Percentiles rank a stretch among this genome's conserved stretches.
These are phyloP conservation scores for Cerastis rubricosa DNA, from an alignment of 2,888 invertebrate genomes.

Conservation along the genomic window DNA sequence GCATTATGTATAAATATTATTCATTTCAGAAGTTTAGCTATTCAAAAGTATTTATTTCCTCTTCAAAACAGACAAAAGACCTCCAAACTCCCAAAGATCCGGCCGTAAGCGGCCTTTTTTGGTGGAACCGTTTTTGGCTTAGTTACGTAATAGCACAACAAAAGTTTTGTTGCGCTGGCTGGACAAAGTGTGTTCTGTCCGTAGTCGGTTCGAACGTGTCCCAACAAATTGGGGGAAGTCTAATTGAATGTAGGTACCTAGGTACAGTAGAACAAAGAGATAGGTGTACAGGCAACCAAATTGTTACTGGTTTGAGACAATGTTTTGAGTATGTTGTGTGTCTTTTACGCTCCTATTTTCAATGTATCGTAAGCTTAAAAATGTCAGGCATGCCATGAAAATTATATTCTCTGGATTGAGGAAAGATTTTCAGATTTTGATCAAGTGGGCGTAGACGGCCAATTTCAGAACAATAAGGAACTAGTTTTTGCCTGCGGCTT, in stretches of 20 bases:
- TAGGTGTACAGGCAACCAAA: neutral
- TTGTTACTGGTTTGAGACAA: neutral
- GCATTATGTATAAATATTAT: neutral
- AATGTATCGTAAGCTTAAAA: neutral
- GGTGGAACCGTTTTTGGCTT: constrained; percentile 36
- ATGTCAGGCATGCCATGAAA: neutral
- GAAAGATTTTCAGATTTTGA: too few relatives aligned
- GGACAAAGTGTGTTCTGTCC: constrained; percentile 48
- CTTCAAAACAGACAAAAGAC: constrained; percentile 8
- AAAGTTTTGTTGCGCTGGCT: constrained; percentile 54
- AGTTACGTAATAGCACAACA: constrained; percentile 35
- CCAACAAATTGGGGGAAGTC: constrained; percentile 68
- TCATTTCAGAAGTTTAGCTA: neutral
- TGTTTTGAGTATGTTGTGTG: neutral
- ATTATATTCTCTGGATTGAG: neutral
- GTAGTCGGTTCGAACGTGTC: constrained; percentile 51
- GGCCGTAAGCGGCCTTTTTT: constrained; percentile 30
- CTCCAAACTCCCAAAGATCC: constrained; percentile 1
- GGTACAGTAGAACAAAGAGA: constrained; percentile 12
- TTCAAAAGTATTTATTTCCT: neutral
- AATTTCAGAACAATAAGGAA: too few relatives aligned
- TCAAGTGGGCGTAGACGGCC: too few relatives aligned
- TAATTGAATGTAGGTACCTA: constrained; percentile 69
- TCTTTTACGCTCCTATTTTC: neutral
- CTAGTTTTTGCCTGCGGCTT: too few relatives aligned